phyloP scores from a whole-genome alignment of 2,888 invertebrate genomes.

The Spodoptera exigua region DNA sequence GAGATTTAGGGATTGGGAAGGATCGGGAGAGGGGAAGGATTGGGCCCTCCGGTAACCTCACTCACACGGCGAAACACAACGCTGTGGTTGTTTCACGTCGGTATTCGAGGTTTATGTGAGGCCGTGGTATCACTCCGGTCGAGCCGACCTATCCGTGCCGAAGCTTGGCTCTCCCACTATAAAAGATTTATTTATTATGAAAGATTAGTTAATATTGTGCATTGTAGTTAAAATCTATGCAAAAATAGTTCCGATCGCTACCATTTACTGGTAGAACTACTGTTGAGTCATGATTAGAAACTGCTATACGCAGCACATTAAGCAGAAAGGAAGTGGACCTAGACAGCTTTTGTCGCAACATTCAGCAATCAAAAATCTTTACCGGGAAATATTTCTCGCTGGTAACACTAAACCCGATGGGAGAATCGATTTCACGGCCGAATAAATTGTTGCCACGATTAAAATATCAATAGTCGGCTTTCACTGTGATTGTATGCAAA shows the following conservation, averaged over 20 bases:
- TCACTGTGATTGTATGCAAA: constrained; percentile 88
- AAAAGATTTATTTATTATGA: too few species aligned
- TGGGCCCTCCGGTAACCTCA: too few species aligned
- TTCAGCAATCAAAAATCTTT: constrained; percentile 50
- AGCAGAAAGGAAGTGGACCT: constrained; percentile 43
- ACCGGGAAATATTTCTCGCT: constrained; percentile 51
- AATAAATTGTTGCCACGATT: constrained; percentile 78
- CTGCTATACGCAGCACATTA: constrained; percentile 35
- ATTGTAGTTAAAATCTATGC: background rate
- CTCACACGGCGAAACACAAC: too few species aligned
- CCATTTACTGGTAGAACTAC: constrained; percentile 3
- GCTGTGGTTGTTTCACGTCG: too few species aligned
- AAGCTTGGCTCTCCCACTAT: too few species aligned
- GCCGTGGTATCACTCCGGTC: too few species aligned
- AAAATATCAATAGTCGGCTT: constrained; percentile 85
- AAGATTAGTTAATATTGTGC: too few species aligned
- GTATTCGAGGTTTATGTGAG: too few species aligned
- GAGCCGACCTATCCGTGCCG: too few species aligned
- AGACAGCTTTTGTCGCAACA: constrained; percentile 44
- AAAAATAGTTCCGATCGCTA: constrained; percentile 7
- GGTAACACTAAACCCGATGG: constrained; percentile 50
- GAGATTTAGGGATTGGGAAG: too few species aligned
- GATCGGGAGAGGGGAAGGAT: too few species aligned
- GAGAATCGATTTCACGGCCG: constrained; percentile 79
- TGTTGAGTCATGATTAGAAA: constrained; percentile 53